Conservation (phyloP, 2,888 invertebrate genomes). For the Stegana nigrithorax region DNA sequence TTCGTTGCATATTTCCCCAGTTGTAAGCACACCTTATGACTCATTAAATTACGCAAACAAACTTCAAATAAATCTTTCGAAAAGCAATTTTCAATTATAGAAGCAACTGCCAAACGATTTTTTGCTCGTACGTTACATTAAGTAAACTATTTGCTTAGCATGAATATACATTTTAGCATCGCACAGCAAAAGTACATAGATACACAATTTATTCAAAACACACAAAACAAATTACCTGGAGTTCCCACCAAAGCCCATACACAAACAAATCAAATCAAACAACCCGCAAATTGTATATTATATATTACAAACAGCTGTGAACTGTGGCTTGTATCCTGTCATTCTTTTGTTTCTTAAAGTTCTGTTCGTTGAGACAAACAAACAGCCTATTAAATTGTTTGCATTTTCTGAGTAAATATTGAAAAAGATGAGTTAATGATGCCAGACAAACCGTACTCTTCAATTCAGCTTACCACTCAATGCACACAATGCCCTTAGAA, state of each 20-base stretch:
- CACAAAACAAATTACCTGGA: slow-evolving; percentile 30
- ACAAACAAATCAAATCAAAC: slow-evolving; percentile 28
- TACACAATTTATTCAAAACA: slow-evolving; percentile 38
- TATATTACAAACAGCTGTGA: slow-evolving; percentile 60
- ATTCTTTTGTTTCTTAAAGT: slow-evolving; percentile 22
- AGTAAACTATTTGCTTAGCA: slow-evolving; percentile 45
- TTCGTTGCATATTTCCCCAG: no score
- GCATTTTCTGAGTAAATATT: slow-evolving; percentile 56
- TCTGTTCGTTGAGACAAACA: slow-evolving; percentile 47
- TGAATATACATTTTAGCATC: no score
- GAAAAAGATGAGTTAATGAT: slow-evolving; percentile 48
- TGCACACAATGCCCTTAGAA: no score
- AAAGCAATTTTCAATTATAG: slow-evolving; percentile 43
- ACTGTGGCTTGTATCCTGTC: slow-evolving; percentile 40
- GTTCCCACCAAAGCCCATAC: slow-evolving; percentile 32
- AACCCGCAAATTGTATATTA: background rate
- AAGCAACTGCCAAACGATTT: slow-evolving; percentile 34
- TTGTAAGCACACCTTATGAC: background rate
- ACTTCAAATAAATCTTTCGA: slow-evolving; percentile 19
- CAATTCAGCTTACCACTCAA: no score
- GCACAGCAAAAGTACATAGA: slow-evolving; percentile 32
- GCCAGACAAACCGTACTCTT: no score
- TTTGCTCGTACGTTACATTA: slow-evolving; percentile 15
- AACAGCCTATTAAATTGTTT: slow-evolving; percentile 62
- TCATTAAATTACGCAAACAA: slow-evolving; percentile 46